Evolutionary conservation across 2,797 vertebrate species (phyloP).

Genomic region (Novumbra hubbsi): DNA sequence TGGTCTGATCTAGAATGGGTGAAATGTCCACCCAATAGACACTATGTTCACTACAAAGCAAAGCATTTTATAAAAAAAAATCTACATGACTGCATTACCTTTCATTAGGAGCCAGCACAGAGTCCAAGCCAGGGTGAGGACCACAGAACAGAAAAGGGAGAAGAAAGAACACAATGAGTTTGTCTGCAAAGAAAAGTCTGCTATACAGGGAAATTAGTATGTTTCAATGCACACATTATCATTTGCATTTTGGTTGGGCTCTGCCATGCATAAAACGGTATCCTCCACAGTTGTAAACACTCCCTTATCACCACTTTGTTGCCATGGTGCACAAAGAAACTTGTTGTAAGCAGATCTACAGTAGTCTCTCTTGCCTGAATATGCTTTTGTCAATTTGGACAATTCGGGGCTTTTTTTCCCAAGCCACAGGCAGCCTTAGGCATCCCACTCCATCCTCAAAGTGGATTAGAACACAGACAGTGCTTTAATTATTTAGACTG

Average conservation of each 20-base stretch:
- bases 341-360: neutral
- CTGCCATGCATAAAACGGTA: neutral
- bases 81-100: slow-evolving; percentile 30
- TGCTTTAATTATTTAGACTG: slow-evolving; percentile 35
- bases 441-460: slow-evolving; percentile 38
- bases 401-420: neutral
- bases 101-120: slow-evolving; percentile 10
- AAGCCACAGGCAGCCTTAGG: slow-evolving; percentile 29
- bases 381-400: neutral
- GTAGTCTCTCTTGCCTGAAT: neutral
- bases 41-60: slow-evolving; percentile 8
- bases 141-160: slow-evolving; percentile 13
- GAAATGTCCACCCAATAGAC: slow-evolving; percentile 1
- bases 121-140: neutral
- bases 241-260: neutral
- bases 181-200: neutral
- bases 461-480: slow-evolving; percentile 30
- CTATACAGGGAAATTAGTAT: neutral
- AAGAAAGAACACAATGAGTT: slow-evolving; percentile 7
- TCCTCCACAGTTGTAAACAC: neutral
- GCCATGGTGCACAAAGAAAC: neutral
- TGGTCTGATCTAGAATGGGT: neutral
- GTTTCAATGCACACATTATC: slow-evolving; percentile 2
- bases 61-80: neutral
- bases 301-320: neutral